Conservation (phyloP, 2,797 vertebrate genomes). For the Telmatherina bonti region DNA sequence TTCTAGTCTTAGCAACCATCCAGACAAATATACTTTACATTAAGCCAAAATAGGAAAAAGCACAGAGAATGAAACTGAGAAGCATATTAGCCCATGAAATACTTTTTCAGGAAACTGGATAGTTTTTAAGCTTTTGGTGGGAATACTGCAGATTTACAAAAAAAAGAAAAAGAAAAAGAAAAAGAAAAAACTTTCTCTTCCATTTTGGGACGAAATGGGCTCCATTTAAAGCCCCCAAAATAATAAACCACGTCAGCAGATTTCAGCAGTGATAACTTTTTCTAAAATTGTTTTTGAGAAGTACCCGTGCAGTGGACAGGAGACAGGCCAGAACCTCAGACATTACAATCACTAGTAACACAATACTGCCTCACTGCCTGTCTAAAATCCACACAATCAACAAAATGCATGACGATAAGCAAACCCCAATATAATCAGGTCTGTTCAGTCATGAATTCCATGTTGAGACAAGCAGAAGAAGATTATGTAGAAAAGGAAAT, state of each 20-base stretch:
- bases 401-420: constrained; percentile 53
- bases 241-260: constrained; percentile 9
- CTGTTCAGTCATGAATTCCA: constrained; percentile 63
- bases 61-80: not conserved
- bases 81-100: not conserved
- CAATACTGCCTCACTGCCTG: constrained; percentile 33
- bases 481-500: constrained; percentile 77
- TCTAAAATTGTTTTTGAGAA: constrained; percentile 22
- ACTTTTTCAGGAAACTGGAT: not conserved
- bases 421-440: constrained; percentile 62
- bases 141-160: not conserved
- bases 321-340: constrained; percentile 23
- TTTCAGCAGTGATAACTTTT: constrained; percentile 23
- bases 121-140: not conserved
- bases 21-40: constrained; percentile 6
- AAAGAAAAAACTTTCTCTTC: not conserved
- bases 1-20: constrained; percentile 6
- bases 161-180: not conserved
- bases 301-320: constrained; percentile 9
- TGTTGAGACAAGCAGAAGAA: constrained; percentile 62
- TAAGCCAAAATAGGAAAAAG: not conserved
- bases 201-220: constrained; percentile 20
- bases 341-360: constrained; percentile 56
- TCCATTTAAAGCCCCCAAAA: constrained; percentile 5
- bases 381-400: constrained; percentile 68